A percentile compares a stretch with the other conserved stretches of the same genome.
Evolutionary conservation across 2,113 vertebrate species (phyloP).

Genomic region (Okapia johnstoni): DNA sequence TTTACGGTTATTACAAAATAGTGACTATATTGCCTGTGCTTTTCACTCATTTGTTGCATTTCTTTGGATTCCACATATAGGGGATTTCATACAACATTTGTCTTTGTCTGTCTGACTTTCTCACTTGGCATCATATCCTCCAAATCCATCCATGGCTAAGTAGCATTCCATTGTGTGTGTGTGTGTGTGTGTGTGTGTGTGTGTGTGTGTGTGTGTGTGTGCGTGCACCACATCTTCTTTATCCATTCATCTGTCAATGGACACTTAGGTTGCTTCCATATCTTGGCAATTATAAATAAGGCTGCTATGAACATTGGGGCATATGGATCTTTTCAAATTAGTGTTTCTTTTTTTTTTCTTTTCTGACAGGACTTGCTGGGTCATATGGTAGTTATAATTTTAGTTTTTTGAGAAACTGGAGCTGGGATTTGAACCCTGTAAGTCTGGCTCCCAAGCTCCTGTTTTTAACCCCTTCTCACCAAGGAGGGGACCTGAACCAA

Average conservation of each 20-base stretch:
- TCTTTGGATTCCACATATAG: background rate
- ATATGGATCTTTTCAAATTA: background rate
- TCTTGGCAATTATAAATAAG: background rate
- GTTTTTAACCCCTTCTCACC: background rate
- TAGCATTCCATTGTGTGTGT: background rate
- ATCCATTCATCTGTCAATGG: background rate
- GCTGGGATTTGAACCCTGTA: background rate
- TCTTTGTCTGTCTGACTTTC: background rate
- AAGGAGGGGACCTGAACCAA: background rate
- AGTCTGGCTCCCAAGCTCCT: background rate
- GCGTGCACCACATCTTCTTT: background rate
- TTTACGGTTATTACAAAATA: background rate
- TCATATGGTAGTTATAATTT: background rate
- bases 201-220: background rate
- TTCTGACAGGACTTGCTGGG: background rate
- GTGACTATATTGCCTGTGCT: background rate
- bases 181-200: background rate
- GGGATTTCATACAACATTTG: background rate
- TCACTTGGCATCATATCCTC: background rate
- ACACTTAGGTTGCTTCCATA: background rate
- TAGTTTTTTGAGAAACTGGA: background rate
- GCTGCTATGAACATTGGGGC: background rate
- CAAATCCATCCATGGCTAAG: background rate
- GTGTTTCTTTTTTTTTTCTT: background rate
- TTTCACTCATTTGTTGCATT: background rate